Percentiles rank a stretch among this genome's conserved stretches.
phyloP scores from a whole-genome alignment of 2,888 invertebrate species.

The Eilema sororculum region DNA sequence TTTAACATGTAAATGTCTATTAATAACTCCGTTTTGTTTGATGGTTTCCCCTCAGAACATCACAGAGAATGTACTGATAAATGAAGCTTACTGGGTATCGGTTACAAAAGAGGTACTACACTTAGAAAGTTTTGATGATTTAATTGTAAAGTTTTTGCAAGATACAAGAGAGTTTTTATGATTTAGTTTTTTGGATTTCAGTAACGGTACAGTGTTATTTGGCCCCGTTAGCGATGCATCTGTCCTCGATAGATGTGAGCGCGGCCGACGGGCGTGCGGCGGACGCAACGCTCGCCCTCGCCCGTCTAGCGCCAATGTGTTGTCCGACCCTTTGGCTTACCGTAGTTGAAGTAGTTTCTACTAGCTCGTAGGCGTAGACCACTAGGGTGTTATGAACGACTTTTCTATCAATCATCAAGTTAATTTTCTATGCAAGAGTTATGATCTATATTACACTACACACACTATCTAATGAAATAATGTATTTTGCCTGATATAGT shows the following conservation, averaged over 20 bases:
- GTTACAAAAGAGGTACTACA: slow-evolving; percentile 96
- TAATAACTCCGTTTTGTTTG: slow-evolving; percentile 86
- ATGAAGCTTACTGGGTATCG: slow-evolving; percentile 97
- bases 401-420: slow-evolving; percentile 85
- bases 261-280: slow-evolving; percentile 65
- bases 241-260: slow-evolving; percentile 85
- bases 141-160: slow-evolving; percentile 87
- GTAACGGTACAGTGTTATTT: slow-evolving; percentile 87
- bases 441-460: slow-evolving; percentile 82
- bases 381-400: slow-evolving; percentile 85
- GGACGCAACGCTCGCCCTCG: slow-evolving; percentile 53
- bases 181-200: slow-evolving; percentile 87
- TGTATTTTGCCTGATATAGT: slow-evolving; percentile 84
- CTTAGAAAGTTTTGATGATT: slow-evolving; percentile 87
- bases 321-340: slow-evolving; percentile 86
- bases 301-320: slow-evolving; percentile 67
- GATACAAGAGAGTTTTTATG: slow-evolving; percentile 85
- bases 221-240: slow-evolving; percentile 88
- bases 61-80: slow-evolving; percentile 97
- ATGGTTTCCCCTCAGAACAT: slow-evolving; percentile 95
- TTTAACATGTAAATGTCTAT: slow-evolving; percentile 69
- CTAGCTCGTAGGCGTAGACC: slow-evolving; percentile 86
- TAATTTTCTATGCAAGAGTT: slow-evolving; percentile 86
- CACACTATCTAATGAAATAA: slow-evolving; percentile 80
- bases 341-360: slow-evolving; percentile 84